Percentiles rank a stretch among this genome's conserved stretches.
phyloP scores from a whole-genome alignment of 2,113 vertebrate species.

The Pleuronectes platessa region DNA sequence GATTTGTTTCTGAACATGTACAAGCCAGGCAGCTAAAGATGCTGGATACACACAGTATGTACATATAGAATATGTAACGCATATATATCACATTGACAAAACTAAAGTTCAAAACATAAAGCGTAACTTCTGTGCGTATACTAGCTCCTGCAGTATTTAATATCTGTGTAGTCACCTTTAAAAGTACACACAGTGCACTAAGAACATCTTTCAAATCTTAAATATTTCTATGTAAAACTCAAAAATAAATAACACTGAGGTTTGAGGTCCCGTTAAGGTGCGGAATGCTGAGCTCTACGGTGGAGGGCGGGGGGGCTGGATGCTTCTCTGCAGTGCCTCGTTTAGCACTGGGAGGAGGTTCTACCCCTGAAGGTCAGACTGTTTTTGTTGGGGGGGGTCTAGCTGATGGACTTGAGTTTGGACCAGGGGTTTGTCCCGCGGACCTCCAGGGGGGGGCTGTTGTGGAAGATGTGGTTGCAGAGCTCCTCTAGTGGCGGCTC shows the following conservation, averaged over 20 bases:
- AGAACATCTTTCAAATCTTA: not conserved
- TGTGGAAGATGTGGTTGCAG: constrained; percentile 88
- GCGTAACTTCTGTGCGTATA: too few relatives aligned
- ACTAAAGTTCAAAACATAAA: too few relatives aligned
- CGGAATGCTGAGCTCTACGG: constrained; percentile 22
- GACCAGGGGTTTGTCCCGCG: constrained; percentile 91
- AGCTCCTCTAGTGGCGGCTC: constrained; percentile 95
- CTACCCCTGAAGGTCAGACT: not conserved
- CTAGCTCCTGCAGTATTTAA: too few relatives aligned
- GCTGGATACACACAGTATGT: too few relatives aligned
- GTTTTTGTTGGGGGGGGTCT: constrained; percentile 30
- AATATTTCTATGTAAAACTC: constrained; percentile 34
- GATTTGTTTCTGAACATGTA: not conserved
- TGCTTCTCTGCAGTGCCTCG: not conserved
- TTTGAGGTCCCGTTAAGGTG: constrained; percentile 34
- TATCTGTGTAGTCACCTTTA: too few relatives aligned
- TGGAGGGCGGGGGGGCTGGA: not conserved
- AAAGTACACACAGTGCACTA: not conserved
- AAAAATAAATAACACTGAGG: constrained; percentile 56
- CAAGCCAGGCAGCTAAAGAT: too few relatives aligned
- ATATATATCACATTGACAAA: too few relatives aligned
- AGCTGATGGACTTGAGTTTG: constrained; percentile 88
- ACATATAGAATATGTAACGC: too few relatives aligned
- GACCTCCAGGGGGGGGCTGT: constrained; percentile 86
- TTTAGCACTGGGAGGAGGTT: not conserved